Conservation (phyloP, 2,113 vertebrate species). For the Laticauda colubrina region DNA sequence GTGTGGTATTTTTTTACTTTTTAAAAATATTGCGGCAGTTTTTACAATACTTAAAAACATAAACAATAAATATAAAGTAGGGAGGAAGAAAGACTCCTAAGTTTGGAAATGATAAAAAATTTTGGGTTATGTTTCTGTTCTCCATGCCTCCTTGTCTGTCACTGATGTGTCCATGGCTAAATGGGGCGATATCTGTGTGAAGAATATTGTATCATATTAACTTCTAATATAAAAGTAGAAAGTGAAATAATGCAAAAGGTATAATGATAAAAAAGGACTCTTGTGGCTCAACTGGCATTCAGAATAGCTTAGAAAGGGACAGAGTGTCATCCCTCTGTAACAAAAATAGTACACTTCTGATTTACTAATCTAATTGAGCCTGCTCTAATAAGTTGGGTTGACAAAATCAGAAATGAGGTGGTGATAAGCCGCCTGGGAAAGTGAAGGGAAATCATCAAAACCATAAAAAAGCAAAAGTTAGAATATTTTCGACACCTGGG, state of each 20-base stretch:
- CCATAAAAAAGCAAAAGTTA: too few relatives aligned
- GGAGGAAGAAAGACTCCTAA: background rate
- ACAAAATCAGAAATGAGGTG: too few relatives aligned
- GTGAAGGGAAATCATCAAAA: too few relatives aligned
- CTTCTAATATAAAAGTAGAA: background rate
- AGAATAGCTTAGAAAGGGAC: background rate
- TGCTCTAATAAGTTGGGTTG: background rate
- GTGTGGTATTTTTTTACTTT: background rate
- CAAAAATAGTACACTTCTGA: background rate
- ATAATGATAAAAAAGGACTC: background rate
- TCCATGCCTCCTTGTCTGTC: background rate
- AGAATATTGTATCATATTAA: background rate
- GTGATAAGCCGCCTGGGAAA: too few relatives aligned
- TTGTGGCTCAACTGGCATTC: background rate
- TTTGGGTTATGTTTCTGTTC: background rate
- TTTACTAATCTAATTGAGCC: background rate
- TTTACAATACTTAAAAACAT: background rate
- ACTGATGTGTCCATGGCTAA: background rate
- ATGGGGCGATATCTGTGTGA: background rate
- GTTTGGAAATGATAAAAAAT: background rate
- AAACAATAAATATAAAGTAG: background rate
- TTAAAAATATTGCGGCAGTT: background rate
- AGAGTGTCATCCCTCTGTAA: background rate
- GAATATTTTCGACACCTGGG: too few relatives aligned
- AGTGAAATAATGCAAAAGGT: background rate